Evolutionary conservation across 2,888 invertebrate species (phyloP), one percentile per base, ranked within the genome.

Genomic region (Lasioglossum oenotherae): DNA sequence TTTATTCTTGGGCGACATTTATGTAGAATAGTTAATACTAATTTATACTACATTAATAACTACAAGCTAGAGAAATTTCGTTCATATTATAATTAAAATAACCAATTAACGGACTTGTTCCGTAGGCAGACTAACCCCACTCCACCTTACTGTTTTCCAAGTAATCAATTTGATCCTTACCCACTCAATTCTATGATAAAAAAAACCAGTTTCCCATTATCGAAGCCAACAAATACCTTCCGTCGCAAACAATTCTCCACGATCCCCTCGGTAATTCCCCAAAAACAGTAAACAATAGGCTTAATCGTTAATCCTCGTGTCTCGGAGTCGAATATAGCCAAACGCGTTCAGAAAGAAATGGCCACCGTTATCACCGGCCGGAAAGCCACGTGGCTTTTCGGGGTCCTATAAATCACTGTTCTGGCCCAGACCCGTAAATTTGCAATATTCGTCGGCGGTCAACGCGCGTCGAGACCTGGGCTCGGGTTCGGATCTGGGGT

Each of bases 381-480:
- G 23, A 69, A 69, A 69, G 27, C 27, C 27, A 1, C 27, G 27
- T 16, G 14, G 27, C 27, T 27, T 23, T 23, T 23, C 19, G 31
- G 35, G 16, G 8, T 10, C 8, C 2, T 35, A 10, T 38, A 69
- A 69, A 69, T 69, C 69, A 35, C 38, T 69, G 23, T 35, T 35
- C 3, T 6, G 19, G 31, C 8, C 31, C 31, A 38, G 69, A n/a
- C 10, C 38, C 38, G 69, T 38, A 69, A 38, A 69, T 69, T n/a
- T 41, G 69, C 38, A 12, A 41, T 69, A 69, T 69, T 69, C 69
- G 69, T 69, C 69, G 69, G 38, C 69, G 69, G 69, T 69, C 10
- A 69, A 38, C 69, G n/a, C 23, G n/a, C 4, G 35, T 69, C 38
- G 38, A 41, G 38, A 12, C 23, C 35, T 23, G 3, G 69, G n/a